Percentiles rank a stretch among this genome's conserved stretches.
Evolutionary conservation across 2,113 vertebrate species (phyloP).

Genomic region (Thamnaconus septentrionalis): DNA sequence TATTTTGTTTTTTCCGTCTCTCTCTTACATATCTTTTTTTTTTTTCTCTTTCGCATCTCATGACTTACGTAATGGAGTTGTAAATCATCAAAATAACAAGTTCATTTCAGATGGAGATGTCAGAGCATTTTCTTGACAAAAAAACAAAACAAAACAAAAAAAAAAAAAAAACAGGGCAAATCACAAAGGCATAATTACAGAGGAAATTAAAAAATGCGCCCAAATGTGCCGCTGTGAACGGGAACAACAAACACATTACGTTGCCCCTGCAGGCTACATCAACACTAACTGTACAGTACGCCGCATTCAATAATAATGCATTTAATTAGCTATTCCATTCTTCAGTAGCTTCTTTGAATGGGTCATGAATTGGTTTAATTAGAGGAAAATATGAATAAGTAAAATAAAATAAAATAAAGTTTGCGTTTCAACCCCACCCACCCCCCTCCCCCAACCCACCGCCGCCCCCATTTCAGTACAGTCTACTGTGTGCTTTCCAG

Average conservation of each 20-base stretch:
- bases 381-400: slow-evolving; percentile 31
- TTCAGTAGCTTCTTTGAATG: slow-evolving; percentile 52
- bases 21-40: not conserved
- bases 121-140: slow-evolving; percentile 18
- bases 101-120: slow-evolving; percentile 57
- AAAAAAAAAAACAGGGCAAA: slow-evolving; percentile 15
- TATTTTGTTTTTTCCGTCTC: slow-evolving; percentile 14
- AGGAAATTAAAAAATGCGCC: slow-evolving; percentile 54
- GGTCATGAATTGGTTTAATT: slow-evolving; percentile 52
- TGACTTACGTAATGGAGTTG: slow-evolving; percentile 55
- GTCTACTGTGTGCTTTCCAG: slow-evolving; percentile 9
- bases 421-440: slow-evolving; percentile 10
- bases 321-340: slow-evolving; percentile 59
- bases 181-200: slow-evolving; percentile 56
- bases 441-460: too few relatives aligned
- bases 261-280: slow-evolving; percentile 49
- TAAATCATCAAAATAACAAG: slow-evolving; percentile 62
- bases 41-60: slow-evolving; percentile 18
- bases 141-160: slow-evolving; percentile 7
- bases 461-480: not conserved
- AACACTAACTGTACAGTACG: slow-evolving; percentile 38
- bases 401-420: too few relatives aligned
- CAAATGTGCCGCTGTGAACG: slow-evolving; percentile 22
- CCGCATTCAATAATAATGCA: slow-evolving; percentile 57
- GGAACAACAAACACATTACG: slow-evolving; percentile 60